phyloP scores from a whole-genome alignment of 2,888 invertebrate genomes.

The Chrysolina haemoptera region DNA sequence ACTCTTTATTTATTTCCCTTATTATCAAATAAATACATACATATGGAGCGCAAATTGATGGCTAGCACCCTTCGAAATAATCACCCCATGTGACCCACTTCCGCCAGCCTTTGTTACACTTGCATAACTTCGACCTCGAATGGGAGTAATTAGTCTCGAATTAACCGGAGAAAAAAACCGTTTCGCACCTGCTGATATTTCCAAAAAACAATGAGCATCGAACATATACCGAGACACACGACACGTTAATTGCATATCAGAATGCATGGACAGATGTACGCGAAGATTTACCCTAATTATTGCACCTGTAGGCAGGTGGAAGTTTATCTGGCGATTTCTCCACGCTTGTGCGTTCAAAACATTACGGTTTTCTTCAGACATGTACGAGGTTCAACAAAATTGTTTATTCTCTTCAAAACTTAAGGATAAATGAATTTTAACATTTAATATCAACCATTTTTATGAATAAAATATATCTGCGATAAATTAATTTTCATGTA shows the following conservation, averaged over 20 bases:
- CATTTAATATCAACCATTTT: too few relatives aligned
- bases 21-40: too few relatives aligned
- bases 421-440: too few relatives aligned
- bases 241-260: constrained; percentile 38
- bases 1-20: too few relatives aligned
- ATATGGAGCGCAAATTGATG: background rate
- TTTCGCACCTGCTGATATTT: constrained; percentile 21
- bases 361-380: constrained; percentile 8
- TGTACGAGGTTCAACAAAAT: background rate
- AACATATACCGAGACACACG: constrained; percentile 30
- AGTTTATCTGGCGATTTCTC: constrained; percentile 16
- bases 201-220: constrained; percentile 23
- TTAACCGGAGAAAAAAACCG: constrained; percentile 3
- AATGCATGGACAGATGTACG: constrained; percentile 44
- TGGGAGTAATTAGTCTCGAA: constrained; percentile 2
- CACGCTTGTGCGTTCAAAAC: constrained; percentile 2
- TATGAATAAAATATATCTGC: too few relatives aligned
- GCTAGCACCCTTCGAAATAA: background rate
- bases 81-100: constrained; percentile 9
- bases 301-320: constrained; percentile 58
- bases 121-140: constrained; percentile 26
- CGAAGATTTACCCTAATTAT: constrained; percentile 56
- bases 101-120: constrained; percentile 19
- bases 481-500: too few relatives aligned
- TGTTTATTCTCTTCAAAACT: background rate